Evolutionary conservation across 2,888 invertebrate species (phyloP).

Genomic region (Epiblema foenella): DNA sequence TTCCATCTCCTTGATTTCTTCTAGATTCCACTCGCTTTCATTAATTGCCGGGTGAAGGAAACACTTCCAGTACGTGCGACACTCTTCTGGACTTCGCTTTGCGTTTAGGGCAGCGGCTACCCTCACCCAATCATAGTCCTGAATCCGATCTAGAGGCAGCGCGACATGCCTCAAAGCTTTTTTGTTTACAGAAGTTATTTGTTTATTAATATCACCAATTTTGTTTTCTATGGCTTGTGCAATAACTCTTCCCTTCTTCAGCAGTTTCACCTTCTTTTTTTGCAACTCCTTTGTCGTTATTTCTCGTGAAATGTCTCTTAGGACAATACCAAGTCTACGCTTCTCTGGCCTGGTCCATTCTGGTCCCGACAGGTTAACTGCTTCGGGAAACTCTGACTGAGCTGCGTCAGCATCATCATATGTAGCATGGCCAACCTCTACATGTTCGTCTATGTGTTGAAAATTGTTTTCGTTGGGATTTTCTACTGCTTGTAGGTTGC

Average conservation of each 20-base stretch:
- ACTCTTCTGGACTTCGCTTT: constrained; percentile 14
- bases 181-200: background rate
- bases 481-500: background rate
- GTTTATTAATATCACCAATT: constrained; percentile 10
- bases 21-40: background rate
- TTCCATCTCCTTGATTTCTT: background rate
- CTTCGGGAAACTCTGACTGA: background rate
- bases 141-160: background rate
- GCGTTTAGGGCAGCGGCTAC: constrained; percentile 9
- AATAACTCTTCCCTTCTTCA: constrained; percentile 9
- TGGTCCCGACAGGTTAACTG: background rate
- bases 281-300: constrained; percentile 12
- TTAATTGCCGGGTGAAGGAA: constrained; percentile 12
- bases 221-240: constrained; percentile 6
- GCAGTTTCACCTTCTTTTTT: background rate
- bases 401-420: background rate
- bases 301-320: constrained; percentile 4
- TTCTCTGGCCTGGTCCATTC: constrained; percentile 20
- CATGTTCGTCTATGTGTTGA: background rate
- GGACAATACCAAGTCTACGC: constrained; percentile 4
- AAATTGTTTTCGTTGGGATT: background rate
- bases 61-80: constrained; percentile 6
- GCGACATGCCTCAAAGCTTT: constrained; percentile 4
- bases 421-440: background rate
- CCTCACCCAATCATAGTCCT: constrained; percentile 19